Conservation (phyloP, 92 coral and sea anemone species). For the Actinernus sp. region DNA sequence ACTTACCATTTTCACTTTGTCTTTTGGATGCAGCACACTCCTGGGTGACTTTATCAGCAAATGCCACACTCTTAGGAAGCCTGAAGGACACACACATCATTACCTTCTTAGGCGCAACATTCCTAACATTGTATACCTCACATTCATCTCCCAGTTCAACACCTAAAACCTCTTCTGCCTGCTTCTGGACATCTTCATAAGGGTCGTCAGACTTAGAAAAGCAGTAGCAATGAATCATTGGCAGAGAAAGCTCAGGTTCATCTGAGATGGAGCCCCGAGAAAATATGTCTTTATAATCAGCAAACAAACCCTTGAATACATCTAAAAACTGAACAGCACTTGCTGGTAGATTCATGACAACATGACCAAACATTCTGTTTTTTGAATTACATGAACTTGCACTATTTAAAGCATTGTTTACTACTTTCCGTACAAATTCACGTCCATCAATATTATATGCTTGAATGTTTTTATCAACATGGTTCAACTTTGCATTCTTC, state of each 20-base stretch:
- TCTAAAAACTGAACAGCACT: constrained; percentile 91
- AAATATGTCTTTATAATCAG: constrained; percentile 32
- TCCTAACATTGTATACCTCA: constrained; percentile 74
- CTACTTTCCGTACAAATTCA: constrained; percentile 70
- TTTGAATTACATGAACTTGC: neutral
- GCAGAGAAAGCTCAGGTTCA: constrained; percentile 31
- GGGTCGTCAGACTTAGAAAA: constrained; percentile 90
- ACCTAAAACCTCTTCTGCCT: constrained; percentile 79
- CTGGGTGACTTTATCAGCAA: no score
- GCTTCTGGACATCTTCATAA: constrained; percentile 63
- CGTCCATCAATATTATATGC: constrained; percentile 92
- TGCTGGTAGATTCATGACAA: constrained; percentile 97
- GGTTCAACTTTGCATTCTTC: constrained; percentile 83
- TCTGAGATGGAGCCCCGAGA: neutral
- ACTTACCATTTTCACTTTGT: no score
- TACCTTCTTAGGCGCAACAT: constrained; percentile 97
- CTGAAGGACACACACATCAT: constrained; percentile 95
- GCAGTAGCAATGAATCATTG: constrained; percentile 95
- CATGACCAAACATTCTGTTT: constrained; percentile 74
- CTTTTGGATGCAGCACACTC: no score
- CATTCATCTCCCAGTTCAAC: constrained; percentile 41
- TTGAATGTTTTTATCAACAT: constrained; percentile 58
- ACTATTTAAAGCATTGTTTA: constrained; percentile 18
- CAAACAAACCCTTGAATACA: constrained; percentile 80
- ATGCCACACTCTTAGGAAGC: constrained; percentile 74